These are phyloP conservation scores for Agelaius tricolor DNA, from an alignment of 2,113 vertebrate genomes.

Conservation along the genomic window DNA sequence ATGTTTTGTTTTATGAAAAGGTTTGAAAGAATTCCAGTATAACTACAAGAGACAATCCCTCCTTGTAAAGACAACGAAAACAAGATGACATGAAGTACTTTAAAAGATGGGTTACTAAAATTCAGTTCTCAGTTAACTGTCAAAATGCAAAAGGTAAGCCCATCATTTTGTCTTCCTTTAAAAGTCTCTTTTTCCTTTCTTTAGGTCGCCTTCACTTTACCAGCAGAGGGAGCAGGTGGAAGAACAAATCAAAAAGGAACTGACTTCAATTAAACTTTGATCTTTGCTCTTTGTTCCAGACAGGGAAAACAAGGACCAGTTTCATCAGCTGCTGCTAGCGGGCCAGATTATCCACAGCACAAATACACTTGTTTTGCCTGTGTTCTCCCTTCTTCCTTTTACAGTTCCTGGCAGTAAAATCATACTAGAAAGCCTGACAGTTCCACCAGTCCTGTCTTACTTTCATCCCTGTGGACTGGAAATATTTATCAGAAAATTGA, in stretches of 20 bases:
- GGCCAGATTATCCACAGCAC: neutral
- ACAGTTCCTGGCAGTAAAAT: neutral
- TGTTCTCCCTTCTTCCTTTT: neutral
- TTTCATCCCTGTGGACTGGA: neutral
- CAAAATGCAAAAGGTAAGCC: neutral
- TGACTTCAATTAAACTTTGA: neutral
- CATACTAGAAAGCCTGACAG: neutral
- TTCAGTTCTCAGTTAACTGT: neutral
- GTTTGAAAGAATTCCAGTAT: neutral
- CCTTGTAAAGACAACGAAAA: neutral
- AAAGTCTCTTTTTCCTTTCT: neutral
- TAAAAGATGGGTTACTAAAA: neutral
- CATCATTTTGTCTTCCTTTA: constrained; percentile 46
- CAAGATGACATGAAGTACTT: neutral
- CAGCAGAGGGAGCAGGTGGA: constrained; percentile 63
- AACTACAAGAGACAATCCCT: neutral
- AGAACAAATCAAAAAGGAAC: neutral
- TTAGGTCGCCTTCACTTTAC: neutral
- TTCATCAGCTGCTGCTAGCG: neutral
- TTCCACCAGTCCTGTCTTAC: neutral
- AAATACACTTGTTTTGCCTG: neutral
- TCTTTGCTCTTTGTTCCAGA: constrained; percentile 12
- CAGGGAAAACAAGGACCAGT: neutral
- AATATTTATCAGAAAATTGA: neutral
- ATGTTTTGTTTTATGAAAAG: neutral